Evolutionary conservation across 2,888 invertebrate species (phyloP).

Genomic region (Cylindroiulus punctatus): DNA sequence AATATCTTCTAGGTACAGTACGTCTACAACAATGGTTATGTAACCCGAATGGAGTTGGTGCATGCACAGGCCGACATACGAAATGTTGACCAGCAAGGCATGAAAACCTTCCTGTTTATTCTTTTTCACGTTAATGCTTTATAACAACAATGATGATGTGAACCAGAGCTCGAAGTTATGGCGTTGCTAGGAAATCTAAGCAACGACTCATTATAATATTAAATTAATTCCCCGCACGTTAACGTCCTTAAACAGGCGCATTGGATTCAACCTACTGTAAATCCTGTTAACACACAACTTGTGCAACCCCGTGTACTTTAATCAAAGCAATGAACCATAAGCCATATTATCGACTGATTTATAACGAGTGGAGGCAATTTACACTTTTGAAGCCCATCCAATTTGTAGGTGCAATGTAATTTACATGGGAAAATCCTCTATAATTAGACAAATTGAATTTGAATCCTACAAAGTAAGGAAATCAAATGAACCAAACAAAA

Average conservation of each 20-base stretch:
- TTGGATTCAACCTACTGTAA: neutral
- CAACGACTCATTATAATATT: neutral
- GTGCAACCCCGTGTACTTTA: neutral
- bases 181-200: neutral
- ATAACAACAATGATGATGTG: conserved; percentile 37
- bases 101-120: conserved; percentile 37
- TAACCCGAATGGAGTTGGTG: neutral
- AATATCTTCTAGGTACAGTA: neutral
- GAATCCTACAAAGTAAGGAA: too few species aligned
- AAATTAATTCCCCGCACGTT: conserved; percentile 31
- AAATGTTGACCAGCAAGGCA: neutral
- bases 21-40: neutral
- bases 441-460: neutral
- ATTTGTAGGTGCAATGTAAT: neutral
- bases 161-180: conserved; percentile 4
- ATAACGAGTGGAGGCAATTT: neutral
- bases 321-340: neutral
- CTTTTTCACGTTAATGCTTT: conserved; percentile 9
- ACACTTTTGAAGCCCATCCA: neutral
- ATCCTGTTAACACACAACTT: neutral
- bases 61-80: neutral
- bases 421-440: neutral
- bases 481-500: too few species aligned
- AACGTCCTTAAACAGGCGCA: conserved; percentile 6
- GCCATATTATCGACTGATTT: neutral